Base-by-base conservation (phyloP, 2,888 invertebrate genomes). In the Rhyacophila evoluta region DNA sequence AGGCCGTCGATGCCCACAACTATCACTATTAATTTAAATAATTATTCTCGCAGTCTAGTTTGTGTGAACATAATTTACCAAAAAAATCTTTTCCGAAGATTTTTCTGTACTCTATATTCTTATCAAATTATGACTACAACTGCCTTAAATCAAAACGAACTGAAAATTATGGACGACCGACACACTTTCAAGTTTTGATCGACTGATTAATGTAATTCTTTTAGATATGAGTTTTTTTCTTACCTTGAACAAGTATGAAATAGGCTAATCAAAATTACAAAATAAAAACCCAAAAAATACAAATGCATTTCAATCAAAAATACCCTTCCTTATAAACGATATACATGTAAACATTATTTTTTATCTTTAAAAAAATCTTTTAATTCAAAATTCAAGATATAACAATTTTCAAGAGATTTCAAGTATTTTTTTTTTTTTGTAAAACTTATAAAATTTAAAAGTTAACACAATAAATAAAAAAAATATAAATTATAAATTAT, bases 1-100 rank as follows among this genome's bases (percentile, higher is more conserved):
- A 89, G 84, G 88, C 88, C 76, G 85, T 89, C 85, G 89, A 88
- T 28, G 84, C 84, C 68, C 79, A 82, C 68, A 86, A 86, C 67
- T 76, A 79, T 74, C 69, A 81, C 81, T 19, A 25, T 4, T 19
- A 55, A n/a, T n/a, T 8, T 55, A 55, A 55, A 55, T 55, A 10
- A 55, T 55, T 25, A 33, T 4, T 4, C n/a, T 41, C 10, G 41
- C 41, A 41, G 10, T 41, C 12, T n/a, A n/a, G n/a, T n/a, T n/a
- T n/a, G 41, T 41, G 15, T 41, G 41, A 41, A 69, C 6, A 6
- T 33, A 33, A 33, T 6, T 6, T 4, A 33, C 29, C 2, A 6
- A 33, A 33, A 33, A 33, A 6, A 2, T 33, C 6, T 33, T 33
- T 33, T 33, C 2, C 6, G 29, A 33, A 2, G 6, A 33, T 2